Evolutionary conservation across 2,113 vertebrate genomes (phyloP).

Genomic region (Abramis brama): DNA sequence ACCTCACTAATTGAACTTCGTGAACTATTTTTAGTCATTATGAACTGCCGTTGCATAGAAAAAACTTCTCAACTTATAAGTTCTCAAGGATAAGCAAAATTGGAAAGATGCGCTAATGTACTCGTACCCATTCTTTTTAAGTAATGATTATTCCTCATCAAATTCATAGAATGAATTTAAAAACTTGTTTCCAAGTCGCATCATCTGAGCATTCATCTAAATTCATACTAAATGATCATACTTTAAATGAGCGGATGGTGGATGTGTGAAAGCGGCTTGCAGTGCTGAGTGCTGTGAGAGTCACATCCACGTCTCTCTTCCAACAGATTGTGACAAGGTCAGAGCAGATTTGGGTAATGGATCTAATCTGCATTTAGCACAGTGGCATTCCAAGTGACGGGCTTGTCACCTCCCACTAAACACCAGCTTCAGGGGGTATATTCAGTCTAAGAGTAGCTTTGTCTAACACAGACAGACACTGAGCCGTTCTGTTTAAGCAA

Average conservation of each 20-base stretch:
- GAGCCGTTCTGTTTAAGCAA: background rate
- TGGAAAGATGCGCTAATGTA: background rate
- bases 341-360: constrained; percentile 68
- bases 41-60: background rate
- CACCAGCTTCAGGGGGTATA: constrained; percentile 61
- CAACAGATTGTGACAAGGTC: constrained; percentile 60
- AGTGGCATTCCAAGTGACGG: constrained; percentile 65
- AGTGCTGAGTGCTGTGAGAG: constrained; percentile 5
- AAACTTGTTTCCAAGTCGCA: background rate
- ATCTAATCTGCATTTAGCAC: constrained; percentile 68
- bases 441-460: constrained; percentile 63
- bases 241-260: constrained; percentile 20
- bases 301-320: constrained; percentile 29
- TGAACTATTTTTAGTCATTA: background rate
- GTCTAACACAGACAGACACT: constrained; percentile 27
- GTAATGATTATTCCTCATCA: background rate
- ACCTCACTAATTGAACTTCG: background rate
- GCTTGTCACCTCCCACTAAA: constrained; percentile 64
- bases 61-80: background rate
- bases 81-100: background rate
- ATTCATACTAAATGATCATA: constrained; percentile 29
- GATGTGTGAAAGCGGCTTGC: background rate
- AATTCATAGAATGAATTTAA: background rate
- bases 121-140: background rate
- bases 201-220: constrained; percentile 7